phyloP scores from a whole-genome alignment of 2,888 invertebrate genomes.

The Chymomyza caudatula region DNA sequence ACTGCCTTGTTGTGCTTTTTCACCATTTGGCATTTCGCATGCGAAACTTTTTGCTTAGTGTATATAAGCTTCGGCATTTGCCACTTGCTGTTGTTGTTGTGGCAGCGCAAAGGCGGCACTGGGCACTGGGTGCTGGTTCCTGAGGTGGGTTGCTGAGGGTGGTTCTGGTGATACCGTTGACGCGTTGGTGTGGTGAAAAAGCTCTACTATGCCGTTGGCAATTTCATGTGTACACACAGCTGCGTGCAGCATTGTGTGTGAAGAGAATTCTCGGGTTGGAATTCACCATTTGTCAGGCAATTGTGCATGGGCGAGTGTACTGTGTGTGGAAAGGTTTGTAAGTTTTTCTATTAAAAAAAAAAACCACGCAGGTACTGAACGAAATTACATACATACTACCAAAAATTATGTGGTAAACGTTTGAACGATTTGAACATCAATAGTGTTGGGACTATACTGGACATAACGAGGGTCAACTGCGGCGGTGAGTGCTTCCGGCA shows the following conservation, averaged over 20 bases:
- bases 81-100: slow-evolving; percentile 13
- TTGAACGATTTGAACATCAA: slow-evolving; percentile 13
- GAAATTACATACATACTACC: neutral
- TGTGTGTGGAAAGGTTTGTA: neutral
- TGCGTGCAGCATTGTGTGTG: neutral
- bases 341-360: neutral
- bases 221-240: slow-evolving; percentile 57
- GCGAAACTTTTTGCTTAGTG: slow-evolving; percentile 36
- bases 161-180: slow-evolving; percentile 31
- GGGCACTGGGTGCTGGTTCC: neutral
- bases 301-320: too few relatives aligned
- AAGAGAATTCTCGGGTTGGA: neutral
- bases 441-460: slow-evolving; percentile 31
- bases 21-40: neutral
- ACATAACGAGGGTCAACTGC: slow-evolving; percentile 50
- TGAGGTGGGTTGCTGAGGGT: neutral
- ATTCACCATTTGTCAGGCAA: neutral
- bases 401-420: slow-evolving; percentile 4
- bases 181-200: slow-evolving; percentile 34
- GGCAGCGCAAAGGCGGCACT: slow-evolving; percentile 3
- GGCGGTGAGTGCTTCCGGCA: slow-evolving; percentile 46
- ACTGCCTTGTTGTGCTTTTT: neutral
- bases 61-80: slow-evolving; percentile 36
- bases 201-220: slow-evolving; percentile 44
- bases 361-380: neutral